Evolutionary conservation across 2,113 vertebrate species (phyloP).

Genomic region (Amphilophus citrinellus): DNA sequence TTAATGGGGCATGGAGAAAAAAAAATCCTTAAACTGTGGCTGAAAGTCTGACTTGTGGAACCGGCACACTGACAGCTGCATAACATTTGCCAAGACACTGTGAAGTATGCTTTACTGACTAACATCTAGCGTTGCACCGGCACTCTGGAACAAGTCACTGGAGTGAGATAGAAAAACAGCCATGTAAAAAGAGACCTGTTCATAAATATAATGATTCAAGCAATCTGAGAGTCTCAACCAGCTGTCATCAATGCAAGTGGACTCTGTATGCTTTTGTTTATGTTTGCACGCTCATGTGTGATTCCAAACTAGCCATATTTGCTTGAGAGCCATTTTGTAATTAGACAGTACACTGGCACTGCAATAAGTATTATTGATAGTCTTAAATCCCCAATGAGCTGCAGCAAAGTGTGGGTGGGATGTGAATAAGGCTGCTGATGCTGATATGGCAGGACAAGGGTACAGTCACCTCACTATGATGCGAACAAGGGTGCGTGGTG

Average conservation of each 20-base stretch:
- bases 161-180: constrained; percentile 24
- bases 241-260: neutral
- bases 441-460: constrained; percentile 58
- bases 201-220: constrained; percentile 20
- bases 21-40: constrained; percentile 29
- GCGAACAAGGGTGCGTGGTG: constrained; percentile 38
- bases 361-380: constrained; percentile 54
- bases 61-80: constrained; percentile 53
- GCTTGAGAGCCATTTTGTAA: constrained; percentile 47
- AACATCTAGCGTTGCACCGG: neutral
- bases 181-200: constrained; percentile 18
- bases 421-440: constrained; percentile 53
- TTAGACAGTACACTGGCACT: constrained; percentile 45
- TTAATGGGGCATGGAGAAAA: constrained; percentile 44
- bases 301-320: constrained; percentile 43
- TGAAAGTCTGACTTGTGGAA: constrained; percentile 54
- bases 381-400: constrained; percentile 51
- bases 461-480: constrained; percentile 61
- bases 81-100: neutral
- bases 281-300: constrained; percentile 26
- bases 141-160: constrained; percentile 23
- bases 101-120: constrained; percentile 17
- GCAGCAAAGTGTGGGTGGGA: constrained; percentile 28
- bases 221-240: constrained; percentile 1
- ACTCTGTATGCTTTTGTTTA: constrained; percentile 8